These are phyloP conservation scores for Falco novaeseelandiae DNA, from an alignment of 2,797 vertebrate species.

Conservation along the genomic window DNA sequence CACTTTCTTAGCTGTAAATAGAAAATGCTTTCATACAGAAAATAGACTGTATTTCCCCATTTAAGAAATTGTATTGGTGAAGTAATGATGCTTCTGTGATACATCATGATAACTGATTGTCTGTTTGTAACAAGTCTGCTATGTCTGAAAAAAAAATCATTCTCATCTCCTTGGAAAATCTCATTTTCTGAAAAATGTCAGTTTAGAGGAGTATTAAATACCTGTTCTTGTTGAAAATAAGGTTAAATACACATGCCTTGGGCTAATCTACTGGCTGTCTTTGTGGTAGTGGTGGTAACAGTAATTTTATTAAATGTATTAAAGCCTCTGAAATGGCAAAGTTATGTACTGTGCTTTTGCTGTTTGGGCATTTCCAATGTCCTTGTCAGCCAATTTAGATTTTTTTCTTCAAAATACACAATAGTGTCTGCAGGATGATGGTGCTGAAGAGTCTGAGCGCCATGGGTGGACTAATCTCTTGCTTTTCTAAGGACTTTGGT, in stretches of 20 bases:
- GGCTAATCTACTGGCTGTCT: neutral
- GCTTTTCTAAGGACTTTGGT: neutral
- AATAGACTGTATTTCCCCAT: constrained; percentile 58
- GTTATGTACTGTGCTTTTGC: neutral
- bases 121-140: constrained; percentile 60
- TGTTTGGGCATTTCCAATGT: neutral
- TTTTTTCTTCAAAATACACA: constrained; percentile 1
- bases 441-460: neutral
- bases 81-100: constrained; percentile 63
- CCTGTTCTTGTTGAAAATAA: constrained; percentile 37
- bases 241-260: constrained; percentile 34
- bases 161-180: constrained; percentile 59
- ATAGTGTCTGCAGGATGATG: neutral
- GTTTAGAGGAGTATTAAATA: constrained; percentile 39
- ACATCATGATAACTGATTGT: constrained; percentile 68
- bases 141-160: constrained; percentile 44
- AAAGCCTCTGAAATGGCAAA: constrained; percentile 3
- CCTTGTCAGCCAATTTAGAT: neutral
- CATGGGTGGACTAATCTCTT: neutral
- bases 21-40: neutral
- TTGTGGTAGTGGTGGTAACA: neutral
- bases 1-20: constrained; percentile 17
- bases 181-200: constrained; percentile 65
- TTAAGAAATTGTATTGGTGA: constrained; percentile 66
- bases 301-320: constrained; percentile 31